A percentile compares a stretch with the other conserved stretches of the same genome.
phyloP scores from a whole-genome alignment of 2,888 invertebrate genomes.

The Helobdella robusta region DNA sequence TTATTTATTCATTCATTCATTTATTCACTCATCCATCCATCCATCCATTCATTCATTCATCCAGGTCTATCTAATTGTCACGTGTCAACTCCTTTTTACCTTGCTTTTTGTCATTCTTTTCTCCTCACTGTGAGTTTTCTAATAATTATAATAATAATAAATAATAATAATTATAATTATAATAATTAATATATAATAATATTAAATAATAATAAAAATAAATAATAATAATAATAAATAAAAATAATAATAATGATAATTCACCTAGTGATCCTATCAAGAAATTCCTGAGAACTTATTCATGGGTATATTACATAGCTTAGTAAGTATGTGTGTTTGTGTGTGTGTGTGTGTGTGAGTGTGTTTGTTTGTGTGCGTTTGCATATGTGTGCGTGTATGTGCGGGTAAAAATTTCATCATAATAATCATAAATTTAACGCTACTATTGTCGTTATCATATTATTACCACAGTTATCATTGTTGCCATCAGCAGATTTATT shows the following conservation, averaged over 20 bases:
- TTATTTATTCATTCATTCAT: background rate
- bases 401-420: too few species aligned
- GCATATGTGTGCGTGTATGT: too few species aligned
- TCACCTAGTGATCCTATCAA: slow-evolving; percentile 38
- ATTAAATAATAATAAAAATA: background rate
- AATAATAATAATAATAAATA: background rate
- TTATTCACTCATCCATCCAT: background rate
- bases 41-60: slow-evolving; percentile 16
- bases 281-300: slow-evolving; percentile 36
- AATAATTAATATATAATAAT: background rate
- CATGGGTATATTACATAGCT: slow-evolving; percentile 39
- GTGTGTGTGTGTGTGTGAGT: too few species aligned
- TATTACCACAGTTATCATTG: too few species aligned
- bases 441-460: too few species aligned
- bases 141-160: background rate
- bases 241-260: background rate
- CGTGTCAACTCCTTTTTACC: slow-evolving; percentile 43
- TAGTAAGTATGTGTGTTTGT: slow-evolving; percentile 42
- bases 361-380: too few species aligned
- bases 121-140: slow-evolving; percentile 38
- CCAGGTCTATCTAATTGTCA: slow-evolving; percentile 46
- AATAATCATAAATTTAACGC: too few species aligned
- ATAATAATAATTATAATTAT: background rate
- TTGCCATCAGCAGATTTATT: too few species aligned
- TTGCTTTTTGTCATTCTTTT: slow-evolving; percentile 43